Evolutionary conservation across 2,797 vertebrate genomes (phyloP), one percentile per base, ranked within the genome.

Genomic region (Intellagama lesueurii): DNA sequence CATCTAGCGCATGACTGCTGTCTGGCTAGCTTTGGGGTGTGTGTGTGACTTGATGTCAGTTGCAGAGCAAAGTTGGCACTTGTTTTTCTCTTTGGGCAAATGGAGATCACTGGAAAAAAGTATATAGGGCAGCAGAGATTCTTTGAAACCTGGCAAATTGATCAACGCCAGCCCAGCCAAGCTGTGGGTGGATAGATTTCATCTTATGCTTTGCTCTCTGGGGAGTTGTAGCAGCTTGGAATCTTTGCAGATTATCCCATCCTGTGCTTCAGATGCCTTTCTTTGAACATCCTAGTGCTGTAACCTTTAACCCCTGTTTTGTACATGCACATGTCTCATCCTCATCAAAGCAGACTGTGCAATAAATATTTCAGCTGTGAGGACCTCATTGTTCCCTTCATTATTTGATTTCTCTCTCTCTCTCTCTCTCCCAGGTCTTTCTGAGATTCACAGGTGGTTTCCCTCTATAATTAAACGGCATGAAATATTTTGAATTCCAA

Each of bases 11-110:
- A 32, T 91, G 86, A 70, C 84, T 70, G 88, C 17, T 0, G 0
- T 87, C 73, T 0, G 0, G 56, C 17, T 0, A 0, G 64, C 0
- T 84, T 66, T 5, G 83, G 19, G n/a, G 81, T 8, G 52, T 12
- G 35, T 22, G 5, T 90, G 3, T 80, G 2, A 0, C 30, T 84
- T 80, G 32, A 17, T 70, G 70, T 83, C 47, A 75, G 28, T 0
- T 0, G 84, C 81, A 87, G 0, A 0, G 28, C 35, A 47, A 35
- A 66, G 44, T 91, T 91, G 47, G 47, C 1, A 0, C 7, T 75
- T 78, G 0, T 47, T 72, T 0, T 80, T 32, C 91, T 44, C 35
- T 81, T 35, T 70, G 76, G 87, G 86, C 28, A 83, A 81, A 30
- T 3, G 49, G 35, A 64, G 83, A 80, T 35, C 69, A 77, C 4